Percentiles rank a stretch among this genome's conserved stretches.
Evolutionary conservation across 2,797 vertebrate genomes (phyloP).

Genomic region (Chiloscyllium punctatum): DNA sequence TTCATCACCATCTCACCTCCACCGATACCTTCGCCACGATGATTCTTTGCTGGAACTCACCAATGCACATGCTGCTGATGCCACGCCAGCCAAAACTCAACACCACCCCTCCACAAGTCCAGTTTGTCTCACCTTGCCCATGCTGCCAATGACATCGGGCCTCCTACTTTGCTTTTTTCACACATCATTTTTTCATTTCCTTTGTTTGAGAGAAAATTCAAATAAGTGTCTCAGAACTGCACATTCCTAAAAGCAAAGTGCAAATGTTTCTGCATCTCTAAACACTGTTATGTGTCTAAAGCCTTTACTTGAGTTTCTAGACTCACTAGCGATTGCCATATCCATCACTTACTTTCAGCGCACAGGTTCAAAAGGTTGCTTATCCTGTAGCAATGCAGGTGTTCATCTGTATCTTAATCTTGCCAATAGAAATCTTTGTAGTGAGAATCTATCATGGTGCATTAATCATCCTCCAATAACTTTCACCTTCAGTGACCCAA

Average conservation of each 20-base stretch:
- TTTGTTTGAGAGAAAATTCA: not conserved
- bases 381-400: slow-evolving; percentile 21
- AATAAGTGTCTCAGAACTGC: not conserved
- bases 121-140: too few species aligned
- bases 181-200: not conserved
- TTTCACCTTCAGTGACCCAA: not conserved
- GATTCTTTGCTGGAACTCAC: too few species aligned
- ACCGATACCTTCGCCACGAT: too few species aligned
- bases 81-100: too few species aligned
- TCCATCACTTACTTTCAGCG: slow-evolving; percentile 22
- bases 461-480: not conserved
- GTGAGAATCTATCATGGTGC: too few species aligned
- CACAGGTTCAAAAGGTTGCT: not conserved
- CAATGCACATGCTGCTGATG: too few species aligned
- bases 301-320: not conserved
- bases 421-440: not conserved
- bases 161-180: not conserved
- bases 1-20: too few species aligned
- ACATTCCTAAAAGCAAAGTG: not conserved
- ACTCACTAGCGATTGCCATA: slow-evolving; percentile 12
- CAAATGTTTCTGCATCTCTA: slow-evolving; percentile 19
- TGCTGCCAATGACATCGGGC: too few species aligned
- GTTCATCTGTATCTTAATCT: not conserved
- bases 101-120: too few species aligned
- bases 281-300: not conserved